Base-by-base conservation (phyloP, 2,797 vertebrate species). In the Enteromius treurensis region DNA sequence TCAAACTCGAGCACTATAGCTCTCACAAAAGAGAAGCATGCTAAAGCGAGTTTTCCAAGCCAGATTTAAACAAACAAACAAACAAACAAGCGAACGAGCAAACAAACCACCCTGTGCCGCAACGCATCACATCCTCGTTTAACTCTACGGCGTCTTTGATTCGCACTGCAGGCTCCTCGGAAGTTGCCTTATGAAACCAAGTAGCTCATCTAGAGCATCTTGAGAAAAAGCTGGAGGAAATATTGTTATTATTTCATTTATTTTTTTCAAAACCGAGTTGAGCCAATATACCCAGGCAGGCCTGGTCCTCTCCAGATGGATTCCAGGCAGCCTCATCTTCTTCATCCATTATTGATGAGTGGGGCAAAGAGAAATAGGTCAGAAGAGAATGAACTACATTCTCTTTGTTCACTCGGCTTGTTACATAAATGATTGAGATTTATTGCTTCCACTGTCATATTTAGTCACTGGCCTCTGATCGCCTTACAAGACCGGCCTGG, bases 361-460 rank as follows among this genome's bases (percentile, higher is more conserved):
- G 71, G 69, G 75, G 77, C 55, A 87, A 79, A 85, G 84, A 85
- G 85, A 88, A 88, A 90, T 89, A 85, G 89, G 88, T 82, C 85
- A 86, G 87, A 88, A 87, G 86, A 87, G 83, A 88, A 89, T 86
- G 84, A 88, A 88, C 85, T 84, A 86, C 86, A 81, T 87, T 88
- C 83, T 86, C 84, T 83, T 84, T 87, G 86, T 88, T 88, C 86
- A 80, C 81, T 79, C 71, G 15, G 55, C 60, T 77, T 84, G 81
- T 87, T 87, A 87, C 79, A 86, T 89, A 86, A 90, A 89, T 85
- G 78, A 90, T 89, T 77, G 68, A 90, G 80, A 75, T 62, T 82
- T 76, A 82, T 82, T 74, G n/a, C 32, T 17, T 75, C 69, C 78
- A 62, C 73, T 70, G 82, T 82, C 84, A 73, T 68, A 77, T 84